Percentiles rank a stretch among this genome's conserved stretches.
Conservation (phyloP, 2,888 invertebrate genomes). For the Ceraclea dissimilis region DNA sequence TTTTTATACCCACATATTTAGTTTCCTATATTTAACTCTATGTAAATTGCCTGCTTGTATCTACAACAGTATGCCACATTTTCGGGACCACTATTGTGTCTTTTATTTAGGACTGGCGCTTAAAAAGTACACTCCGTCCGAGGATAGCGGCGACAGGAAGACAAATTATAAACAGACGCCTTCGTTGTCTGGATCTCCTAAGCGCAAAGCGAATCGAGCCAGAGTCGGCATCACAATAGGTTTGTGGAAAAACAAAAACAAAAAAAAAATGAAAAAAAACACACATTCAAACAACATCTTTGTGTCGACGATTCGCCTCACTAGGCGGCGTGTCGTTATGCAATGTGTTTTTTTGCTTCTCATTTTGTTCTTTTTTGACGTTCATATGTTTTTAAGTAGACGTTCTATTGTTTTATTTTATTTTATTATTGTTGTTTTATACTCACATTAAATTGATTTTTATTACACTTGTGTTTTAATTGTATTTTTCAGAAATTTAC, state of each 20-base stretch:
- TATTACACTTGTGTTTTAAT: no score
- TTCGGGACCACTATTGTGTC: not conserved
- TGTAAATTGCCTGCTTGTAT: not conserved
- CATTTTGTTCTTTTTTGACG: not conserved
- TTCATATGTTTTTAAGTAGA: not conserved
- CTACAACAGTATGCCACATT: not conserved
- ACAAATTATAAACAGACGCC: conserved; percentile 25
- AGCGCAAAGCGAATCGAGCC: conserved; percentile 43
- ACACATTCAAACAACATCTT: not conserved
- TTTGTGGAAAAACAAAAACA: conserved; percentile 33
- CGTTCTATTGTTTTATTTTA: not conserved
- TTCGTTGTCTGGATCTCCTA: conserved; percentile 28
- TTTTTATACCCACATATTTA: not conserved
- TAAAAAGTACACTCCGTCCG: conserved; percentile 28
- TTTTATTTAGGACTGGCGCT: conserved; percentile 41
- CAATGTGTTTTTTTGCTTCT: not conserved
- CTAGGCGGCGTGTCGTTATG: not conserved
- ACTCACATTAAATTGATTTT: no score
- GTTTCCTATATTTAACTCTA: not conserved
- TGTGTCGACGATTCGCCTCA: not conserved
- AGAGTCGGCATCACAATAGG: conserved; percentile 51
- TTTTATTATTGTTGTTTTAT: not conserved
- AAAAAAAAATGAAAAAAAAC: not conserved
- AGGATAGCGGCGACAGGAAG: conserved; percentile 7
- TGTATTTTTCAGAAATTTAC: no score